phyloP scores from a whole-genome alignment of 2,888 invertebrate species.

The Galerucella calmariensis region DNA sequence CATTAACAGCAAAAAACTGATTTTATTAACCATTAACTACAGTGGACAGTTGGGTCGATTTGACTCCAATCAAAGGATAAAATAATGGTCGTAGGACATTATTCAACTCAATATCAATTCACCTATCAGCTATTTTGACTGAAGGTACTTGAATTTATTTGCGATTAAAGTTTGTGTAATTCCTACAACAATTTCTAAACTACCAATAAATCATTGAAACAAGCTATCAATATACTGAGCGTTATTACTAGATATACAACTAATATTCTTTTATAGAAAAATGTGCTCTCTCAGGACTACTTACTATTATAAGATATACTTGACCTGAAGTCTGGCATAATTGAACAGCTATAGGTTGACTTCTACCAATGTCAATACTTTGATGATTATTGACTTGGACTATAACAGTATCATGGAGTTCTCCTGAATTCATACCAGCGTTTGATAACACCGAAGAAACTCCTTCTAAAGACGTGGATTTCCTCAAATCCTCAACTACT shows the following conservation, averaged over 20 bases:
- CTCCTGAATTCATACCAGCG: conserved; percentile 66
- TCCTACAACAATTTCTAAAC: too few relatives aligned
- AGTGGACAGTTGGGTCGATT: too few relatives aligned
- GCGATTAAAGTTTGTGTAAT: too few relatives aligned
- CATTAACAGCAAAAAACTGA: too few relatives aligned
- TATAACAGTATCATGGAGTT: conserved; percentile 67
- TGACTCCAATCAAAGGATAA: too few relatives aligned
- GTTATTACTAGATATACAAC: not conserved
- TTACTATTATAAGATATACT: conserved; percentile 67
- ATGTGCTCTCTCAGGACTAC: conserved; percentile 49
- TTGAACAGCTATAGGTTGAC: conserved; percentile 50
- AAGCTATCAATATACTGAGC: not conserved
- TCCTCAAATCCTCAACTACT: not conserved
- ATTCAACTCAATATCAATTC: too few relatives aligned
- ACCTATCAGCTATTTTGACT: too few relatives aligned
- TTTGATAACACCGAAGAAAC: conserved; percentile 26
- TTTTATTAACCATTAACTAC: too few relatives aligned
- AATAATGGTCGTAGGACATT: too few relatives aligned
- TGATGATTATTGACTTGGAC: conserved; percentile 37
- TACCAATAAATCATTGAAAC: not conserved
- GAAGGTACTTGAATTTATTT: too few relatives aligned
- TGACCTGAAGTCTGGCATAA: conserved; percentile 62
- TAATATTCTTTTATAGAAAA: not conserved
- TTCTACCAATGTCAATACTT: conserved; percentile 25
- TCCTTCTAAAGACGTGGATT: conserved; percentile 1